Evolutionary conservation across 2,113 vertebrate species (phyloP).

Genomic region (Puntigrus tetrazona): DNA sequence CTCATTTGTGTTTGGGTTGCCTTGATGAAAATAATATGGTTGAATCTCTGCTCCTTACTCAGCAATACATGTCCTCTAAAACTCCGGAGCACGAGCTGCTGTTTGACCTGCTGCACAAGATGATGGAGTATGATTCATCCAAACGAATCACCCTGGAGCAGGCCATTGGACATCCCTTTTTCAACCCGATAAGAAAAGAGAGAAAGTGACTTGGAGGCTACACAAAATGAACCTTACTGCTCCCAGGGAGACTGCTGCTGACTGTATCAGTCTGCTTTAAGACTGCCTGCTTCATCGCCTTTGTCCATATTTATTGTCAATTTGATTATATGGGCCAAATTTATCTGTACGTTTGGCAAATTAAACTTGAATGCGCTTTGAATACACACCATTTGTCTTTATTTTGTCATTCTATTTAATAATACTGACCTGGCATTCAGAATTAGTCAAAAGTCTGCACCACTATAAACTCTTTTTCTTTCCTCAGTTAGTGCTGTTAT

Average conservation of each 20-base stretch:
- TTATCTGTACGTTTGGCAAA: slow-evolving; percentile 13
- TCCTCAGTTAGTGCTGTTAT: not conserved
- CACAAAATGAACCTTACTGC: slow-evolving; percentile 51
- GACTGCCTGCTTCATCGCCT: slow-evolving; percentile 33
- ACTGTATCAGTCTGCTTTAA: slow-evolving; percentile 88
- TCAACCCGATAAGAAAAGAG: slow-evolving; percentile 77
- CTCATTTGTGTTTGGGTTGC: not conserved
- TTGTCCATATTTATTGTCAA: slow-evolving; percentile 46
- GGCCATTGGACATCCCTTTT: slow-evolving; percentile 88
- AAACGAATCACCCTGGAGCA: slow-evolving; percentile 91
- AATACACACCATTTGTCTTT: not conserved
- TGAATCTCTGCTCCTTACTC: not conserved
- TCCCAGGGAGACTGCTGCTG: slow-evolving; percentile 80
- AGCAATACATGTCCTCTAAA: slow-evolving; percentile 91
- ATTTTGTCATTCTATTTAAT: not conserved
- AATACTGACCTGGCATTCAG: not conserved
- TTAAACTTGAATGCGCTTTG: slow-evolving; percentile 47
- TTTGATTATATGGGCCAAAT: slow-evolving; percentile 13
- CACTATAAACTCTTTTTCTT: not conserved
- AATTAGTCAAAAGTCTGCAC: not conserved
- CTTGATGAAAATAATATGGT: too few relatives aligned
- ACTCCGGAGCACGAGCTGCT: slow-evolving; percentile 84
- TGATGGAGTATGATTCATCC: slow-evolving; percentile 90
- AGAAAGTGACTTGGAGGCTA: slow-evolving; percentile 55
- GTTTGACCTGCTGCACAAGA: slow-evolving; percentile 90